A percentile compares a stretch with the other conserved stretches of the same genome.
Evolutionary conservation across 2,113 vertebrate species (phyloP).

Genomic region (Malurus alboscapulatus): DNA sequence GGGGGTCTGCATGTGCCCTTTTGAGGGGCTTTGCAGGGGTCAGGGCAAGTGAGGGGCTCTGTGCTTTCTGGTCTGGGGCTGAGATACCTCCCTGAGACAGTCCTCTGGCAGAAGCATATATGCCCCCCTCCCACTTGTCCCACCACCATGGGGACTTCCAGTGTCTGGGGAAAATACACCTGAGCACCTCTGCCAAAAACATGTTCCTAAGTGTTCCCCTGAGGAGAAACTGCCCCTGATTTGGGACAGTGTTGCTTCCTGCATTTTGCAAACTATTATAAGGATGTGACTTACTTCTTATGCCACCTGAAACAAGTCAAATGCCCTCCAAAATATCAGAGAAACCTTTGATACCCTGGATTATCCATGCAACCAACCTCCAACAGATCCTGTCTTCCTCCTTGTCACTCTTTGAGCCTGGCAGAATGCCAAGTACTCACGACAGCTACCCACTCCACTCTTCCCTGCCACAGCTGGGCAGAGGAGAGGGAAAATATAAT

Average conservation of each 20-base stretch:
- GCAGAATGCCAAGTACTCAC: too few species aligned
- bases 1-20: fast-evolving
- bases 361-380: background rate
- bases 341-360: background rate
- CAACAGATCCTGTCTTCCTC: background rate
- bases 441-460: too few species aligned
- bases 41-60: background rate
- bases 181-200: background rate
- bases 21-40: fast-evolving
- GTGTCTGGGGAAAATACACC: fast-evolving
- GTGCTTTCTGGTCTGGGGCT: background rate
- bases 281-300: background rate
- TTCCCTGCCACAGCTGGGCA: too few species aligned
- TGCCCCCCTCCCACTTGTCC: fast-evolving
- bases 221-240: background rate
- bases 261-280: background rate
- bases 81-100: background rate
- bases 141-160: background rate
- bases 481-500: too few species aligned
- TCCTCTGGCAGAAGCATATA: fast-evolving
- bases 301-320: background rate
- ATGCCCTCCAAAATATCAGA: background rate
- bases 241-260: background rate
- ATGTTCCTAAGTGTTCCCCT: background rate
- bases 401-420: too few species aligned